These are phyloP conservation scores for Archips crataeganus DNA, from an alignment of 2,888 invertebrate species.

Conservation along the genomic window DNA sequence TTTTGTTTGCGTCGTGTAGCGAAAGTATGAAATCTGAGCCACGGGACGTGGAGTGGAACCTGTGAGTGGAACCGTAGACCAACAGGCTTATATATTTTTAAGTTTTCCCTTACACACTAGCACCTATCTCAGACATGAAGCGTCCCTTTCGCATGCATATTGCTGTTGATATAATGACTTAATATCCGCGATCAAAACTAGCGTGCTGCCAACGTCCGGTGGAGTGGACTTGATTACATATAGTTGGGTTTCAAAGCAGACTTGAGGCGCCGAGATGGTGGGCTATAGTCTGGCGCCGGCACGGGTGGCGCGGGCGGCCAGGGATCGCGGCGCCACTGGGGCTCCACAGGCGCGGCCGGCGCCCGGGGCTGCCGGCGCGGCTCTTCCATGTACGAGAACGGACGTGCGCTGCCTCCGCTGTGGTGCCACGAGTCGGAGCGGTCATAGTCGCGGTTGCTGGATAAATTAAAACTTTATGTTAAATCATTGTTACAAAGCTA, in stretches of 20 bases:
- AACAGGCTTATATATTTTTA: too few species aligned
- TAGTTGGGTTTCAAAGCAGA: constrained; percentile 70
- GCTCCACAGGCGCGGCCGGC: constrained; percentile 46
- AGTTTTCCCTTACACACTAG: too few species aligned
- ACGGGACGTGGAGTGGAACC: too few species aligned
- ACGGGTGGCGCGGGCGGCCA: constrained; percentile 60
- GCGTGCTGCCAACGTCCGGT: too few species aligned
- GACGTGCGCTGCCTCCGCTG: constrained; percentile 50
- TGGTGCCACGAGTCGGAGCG: constrained; percentile 71
- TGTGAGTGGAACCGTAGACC: too few species aligned
- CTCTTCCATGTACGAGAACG: constrained; percentile 72
- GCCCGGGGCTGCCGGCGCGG: constrained; percentile 53
- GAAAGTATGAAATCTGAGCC: too few species aligned
- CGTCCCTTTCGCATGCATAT: too few species aligned
- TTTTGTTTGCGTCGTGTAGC: too few species aligned
- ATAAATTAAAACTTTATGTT: neutral
- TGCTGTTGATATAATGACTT: too few species aligned
- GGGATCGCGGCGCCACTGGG: constrained; percentile 59
- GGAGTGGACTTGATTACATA: constrained; percentile 6
- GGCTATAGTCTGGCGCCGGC: constrained; percentile 75
- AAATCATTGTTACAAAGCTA: too few species aligned
- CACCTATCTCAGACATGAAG: too few species aligned
- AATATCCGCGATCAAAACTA: too few species aligned
- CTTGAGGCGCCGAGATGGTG: constrained; percentile 67
- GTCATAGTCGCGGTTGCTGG: constrained; percentile 53